Evolutionary conservation across 1,140 invertebrate species (phyloP), one percentile per base, ranked within the genome.

Genomic region (Tetramorium alpestre): DNA sequence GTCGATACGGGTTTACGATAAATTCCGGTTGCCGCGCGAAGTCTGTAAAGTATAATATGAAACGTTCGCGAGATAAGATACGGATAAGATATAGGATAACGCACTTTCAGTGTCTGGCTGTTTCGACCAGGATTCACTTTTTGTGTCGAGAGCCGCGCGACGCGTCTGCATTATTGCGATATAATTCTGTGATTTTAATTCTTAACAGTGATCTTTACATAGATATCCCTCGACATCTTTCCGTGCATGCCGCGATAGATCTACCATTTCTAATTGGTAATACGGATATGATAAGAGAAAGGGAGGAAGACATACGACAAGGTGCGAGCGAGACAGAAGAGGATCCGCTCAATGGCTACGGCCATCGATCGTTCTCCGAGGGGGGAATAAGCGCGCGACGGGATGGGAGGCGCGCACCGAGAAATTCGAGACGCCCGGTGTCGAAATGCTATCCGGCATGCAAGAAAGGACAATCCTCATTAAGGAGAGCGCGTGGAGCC

Each of bases 391-490:
- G 72, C 72, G 80, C 49, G 70, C 85, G 25, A 33, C n/a, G 3
- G 67, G 22, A 18, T 18, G 60, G 82, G 82, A 90, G 65, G 72
- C 73, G 89, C 64, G 67, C 73, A 78, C 64, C 64, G 88, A 82
- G 90, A 91, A 91, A 91, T 91, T 91, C 88, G 92, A 94, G 90
- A 92, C 90, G 87, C 89, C 77, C 86, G 89, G 92, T 90, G 92
- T 94, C 90, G 93, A 93, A 93, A 93, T 92, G 93, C 91, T 92
- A 94, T 93, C 93, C 92, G 93, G 91, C 92, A 93, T 91, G 91
- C 93, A 91, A 93, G 92, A 93, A 94, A 93, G 93, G 91, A 93
- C 92, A 92, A 91, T 93, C 91, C 93, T 94, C 93, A 92, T 94
- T 94, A 93, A 92, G 87, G 90, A 87, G 90, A 91, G 13, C 62